These are phyloP conservation scores for Cheilosia grossa DNA, from an alignment of 2,888 invertebrate genomes.

Conservation along the genomic window DNA sequence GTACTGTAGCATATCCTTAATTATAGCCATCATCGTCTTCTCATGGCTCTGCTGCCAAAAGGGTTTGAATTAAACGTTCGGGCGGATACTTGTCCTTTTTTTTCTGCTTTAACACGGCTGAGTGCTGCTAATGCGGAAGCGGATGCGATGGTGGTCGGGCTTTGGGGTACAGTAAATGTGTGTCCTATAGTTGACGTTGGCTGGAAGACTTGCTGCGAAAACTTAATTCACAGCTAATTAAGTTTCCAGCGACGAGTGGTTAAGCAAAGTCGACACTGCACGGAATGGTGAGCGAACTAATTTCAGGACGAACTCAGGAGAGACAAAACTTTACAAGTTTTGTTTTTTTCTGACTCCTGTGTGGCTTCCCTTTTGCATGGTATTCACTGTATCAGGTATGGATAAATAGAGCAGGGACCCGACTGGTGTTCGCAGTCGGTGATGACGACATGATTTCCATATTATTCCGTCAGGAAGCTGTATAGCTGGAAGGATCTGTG, in stretches of 20 bases:
- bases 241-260: constrained; percentile 52
- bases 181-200: constrained; percentile 39
- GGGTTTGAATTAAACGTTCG: constrained; percentile 66
- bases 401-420: constrained; percentile 7
- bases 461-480: constrained; percentile 49
- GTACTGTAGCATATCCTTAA: constrained; percentile 55
- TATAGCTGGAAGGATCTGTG: constrained; percentile 38
- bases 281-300: constrained; percentile 31
- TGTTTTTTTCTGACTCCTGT: constrained; percentile 26
- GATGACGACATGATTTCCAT: constrained; percentile 67
- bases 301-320: constrained; percentile 38
- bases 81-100: constrained; percentile 49
- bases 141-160: constrained; percentile 26
- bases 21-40: constrained; percentile 57
- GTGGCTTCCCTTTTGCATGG: background rate
- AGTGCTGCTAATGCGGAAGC: constrained; percentile 45
- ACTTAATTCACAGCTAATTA: constrained; percentile 73
- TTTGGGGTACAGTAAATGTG: constrained; percentile 20
- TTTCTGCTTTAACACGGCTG: constrained; percentile 34
- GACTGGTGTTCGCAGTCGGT: constrained; percentile 16
- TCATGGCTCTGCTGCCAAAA: constrained; percentile 53
- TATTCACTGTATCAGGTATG: constrained; percentile 25
- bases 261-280: constrained; percentile 47
- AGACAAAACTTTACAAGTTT: constrained; percentile 53
- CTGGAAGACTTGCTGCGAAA: constrained; percentile 54